These are phyloP conservation scores for Brachionus calyciflorus DNA, from an alignment of 1,140 invertebrate species.

Conservation along the genomic window DNA sequence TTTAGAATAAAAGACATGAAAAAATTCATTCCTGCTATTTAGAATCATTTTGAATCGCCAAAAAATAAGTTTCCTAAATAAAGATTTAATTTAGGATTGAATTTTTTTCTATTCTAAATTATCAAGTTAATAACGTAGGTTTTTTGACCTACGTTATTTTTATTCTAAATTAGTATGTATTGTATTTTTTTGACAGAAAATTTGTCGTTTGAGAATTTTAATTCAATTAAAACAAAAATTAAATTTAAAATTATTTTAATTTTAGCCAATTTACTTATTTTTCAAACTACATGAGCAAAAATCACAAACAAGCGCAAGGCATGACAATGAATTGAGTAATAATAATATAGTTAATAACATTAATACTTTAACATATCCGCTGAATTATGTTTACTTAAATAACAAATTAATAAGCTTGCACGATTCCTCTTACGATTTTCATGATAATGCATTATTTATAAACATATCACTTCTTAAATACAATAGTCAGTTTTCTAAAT, in stretches of 20 bases:
- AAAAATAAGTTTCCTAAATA: too few relatives aligned
- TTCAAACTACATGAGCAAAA: neutral
- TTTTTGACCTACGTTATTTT: too few relatives aligned
- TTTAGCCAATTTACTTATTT: neutral
- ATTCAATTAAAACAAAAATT: too few relatives aligned
- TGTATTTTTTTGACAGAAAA: too few relatives aligned
- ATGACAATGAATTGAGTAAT: neutral
- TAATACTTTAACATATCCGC: neutral
- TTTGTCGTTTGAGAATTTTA: too few relatives aligned
- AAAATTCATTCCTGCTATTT: too few relatives aligned
- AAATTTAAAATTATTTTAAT: neutral
- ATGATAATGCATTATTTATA: conserved; percentile 29
- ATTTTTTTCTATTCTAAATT: too few relatives aligned
- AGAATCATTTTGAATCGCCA: too few relatives aligned
- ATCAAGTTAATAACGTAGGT: too few relatives aligned
- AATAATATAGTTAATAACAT: conserved; percentile 16
- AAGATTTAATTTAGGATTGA: too few relatives aligned
- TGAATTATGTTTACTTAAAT: conserved; percentile 22
- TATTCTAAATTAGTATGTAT: too few relatives aligned
- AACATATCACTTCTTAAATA: neutral
- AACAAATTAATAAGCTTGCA: conserved; percentile 15
- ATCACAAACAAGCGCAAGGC: neutral
- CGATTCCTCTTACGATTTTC: neutral
- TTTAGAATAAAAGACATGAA: too few relatives aligned
- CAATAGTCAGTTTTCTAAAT: neutral